Evolutionary conservation across 2,113 vertebrate genomes (phyloP).

Genomic region (Atlantisia rogersi): DNA sequence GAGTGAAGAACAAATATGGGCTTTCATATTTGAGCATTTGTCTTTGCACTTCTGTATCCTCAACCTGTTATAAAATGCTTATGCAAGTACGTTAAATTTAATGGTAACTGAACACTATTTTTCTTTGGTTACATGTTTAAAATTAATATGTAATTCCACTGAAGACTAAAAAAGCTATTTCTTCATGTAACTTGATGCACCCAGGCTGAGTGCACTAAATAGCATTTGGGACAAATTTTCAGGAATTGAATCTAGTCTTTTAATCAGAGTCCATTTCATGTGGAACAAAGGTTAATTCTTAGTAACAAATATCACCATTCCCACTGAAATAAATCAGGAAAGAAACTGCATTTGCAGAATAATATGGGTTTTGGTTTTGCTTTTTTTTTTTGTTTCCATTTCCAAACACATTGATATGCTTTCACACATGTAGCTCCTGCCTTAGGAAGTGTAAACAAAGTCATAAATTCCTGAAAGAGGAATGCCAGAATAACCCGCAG

Average conservation of each 20-base stretch:
- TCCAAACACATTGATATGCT: neutral
- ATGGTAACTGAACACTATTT: constrained; percentile 18
- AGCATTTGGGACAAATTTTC: neutral
- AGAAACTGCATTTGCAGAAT: neutral
- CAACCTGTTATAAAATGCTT: neutral
- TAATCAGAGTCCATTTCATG: neutral
- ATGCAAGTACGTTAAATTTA: constrained; percentile 11
- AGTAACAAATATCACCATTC: neutral
- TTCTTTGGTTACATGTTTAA: constrained; percentile 4
- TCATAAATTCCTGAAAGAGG: neutral
- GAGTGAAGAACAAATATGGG: neutral
- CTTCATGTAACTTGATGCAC: neutral
- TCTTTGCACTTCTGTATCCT: neutral
- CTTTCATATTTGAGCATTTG: constrained; percentile 9
- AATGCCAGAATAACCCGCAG: neutral
- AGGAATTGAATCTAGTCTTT: neutral
- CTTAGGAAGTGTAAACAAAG: neutral
- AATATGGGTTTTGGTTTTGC: neutral
- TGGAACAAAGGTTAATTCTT: neutral
- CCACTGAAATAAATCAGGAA: neutral
- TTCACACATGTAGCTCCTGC: neutral
- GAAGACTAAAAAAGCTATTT: neutral
- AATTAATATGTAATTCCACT: constrained; percentile 22
- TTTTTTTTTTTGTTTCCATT: neutral
- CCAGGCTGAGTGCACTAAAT: neutral